These are phyloP conservation scores for Anolis carolinensis DNA, from an alignment of 2,113 vertebrate species.

Conservation along the genomic window DNA sequence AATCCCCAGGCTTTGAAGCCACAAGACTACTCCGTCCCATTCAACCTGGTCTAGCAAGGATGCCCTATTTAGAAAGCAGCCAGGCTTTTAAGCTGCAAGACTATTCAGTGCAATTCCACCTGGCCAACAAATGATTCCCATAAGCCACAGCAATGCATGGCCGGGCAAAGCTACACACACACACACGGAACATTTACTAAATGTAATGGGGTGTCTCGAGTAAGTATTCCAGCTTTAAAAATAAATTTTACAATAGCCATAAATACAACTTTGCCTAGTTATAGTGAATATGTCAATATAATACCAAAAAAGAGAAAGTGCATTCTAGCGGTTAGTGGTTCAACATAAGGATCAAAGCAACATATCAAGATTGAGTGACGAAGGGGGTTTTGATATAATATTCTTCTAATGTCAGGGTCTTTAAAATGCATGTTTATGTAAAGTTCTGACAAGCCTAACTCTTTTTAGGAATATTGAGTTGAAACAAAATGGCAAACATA, in stretches of 20 bases:
- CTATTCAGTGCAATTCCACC: too few species aligned
- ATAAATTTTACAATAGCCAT: not conserved
- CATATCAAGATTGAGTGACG: not conserved
- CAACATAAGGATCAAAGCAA: not conserved
- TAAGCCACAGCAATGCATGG: too few species aligned
- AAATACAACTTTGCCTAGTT: slow-evolving; percentile 14
- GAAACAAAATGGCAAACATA: not conserved
- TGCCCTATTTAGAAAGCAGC: too few species aligned
- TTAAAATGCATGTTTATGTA: not conserved
- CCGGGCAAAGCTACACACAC: too few species aligned
- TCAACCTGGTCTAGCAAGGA: too few species aligned
- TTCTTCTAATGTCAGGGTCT: not conserved
- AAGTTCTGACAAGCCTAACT: not conserved
- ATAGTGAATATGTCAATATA: accelerated
- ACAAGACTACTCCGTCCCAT: too few species aligned
- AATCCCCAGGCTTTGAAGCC: too few species aligned
- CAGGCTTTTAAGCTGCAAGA: too few species aligned
- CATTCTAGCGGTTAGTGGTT: slow-evolving; percentile 1
- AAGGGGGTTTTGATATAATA: not conserved
- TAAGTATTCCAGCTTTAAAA: not conserved
- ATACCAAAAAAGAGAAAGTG: not conserved
- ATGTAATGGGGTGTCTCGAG: too few species aligned
- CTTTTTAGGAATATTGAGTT: not conserved
- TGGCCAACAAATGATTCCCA: too few species aligned
- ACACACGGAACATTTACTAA: too few species aligned